These are phyloP conservation scores for Drosophila auraria DNA, from an alignment of 1,140 invertebrate species.

Conservation along the genomic window DNA sequence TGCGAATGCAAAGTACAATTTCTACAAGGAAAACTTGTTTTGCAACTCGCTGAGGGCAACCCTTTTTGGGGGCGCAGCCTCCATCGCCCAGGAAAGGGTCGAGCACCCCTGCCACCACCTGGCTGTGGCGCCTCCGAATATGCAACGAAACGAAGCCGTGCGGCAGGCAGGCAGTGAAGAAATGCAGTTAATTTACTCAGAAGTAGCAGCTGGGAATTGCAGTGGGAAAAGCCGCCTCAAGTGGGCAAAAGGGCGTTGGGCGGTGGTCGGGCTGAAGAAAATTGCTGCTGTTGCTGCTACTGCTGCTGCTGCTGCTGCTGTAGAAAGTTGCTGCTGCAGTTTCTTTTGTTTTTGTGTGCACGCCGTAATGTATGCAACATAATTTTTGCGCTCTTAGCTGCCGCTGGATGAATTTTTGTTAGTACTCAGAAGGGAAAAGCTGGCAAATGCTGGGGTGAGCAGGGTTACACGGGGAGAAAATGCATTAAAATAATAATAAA, in stretches of 20 bases:
- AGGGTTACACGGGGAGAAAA: not conserved
- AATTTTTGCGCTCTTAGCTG: constrained; percentile 77
- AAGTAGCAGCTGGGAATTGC: constrained; percentile 68
- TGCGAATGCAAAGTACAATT: constrained; percentile 84
- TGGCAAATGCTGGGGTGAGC: constrained; percentile 6
- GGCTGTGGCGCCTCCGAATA: constrained; percentile 74
- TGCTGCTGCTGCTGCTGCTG: constrained; percentile 42
- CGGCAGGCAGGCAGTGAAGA: constrained; percentile 65
- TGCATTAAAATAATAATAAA: no score
- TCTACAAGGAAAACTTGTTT: constrained; percentile 84
- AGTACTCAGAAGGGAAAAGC: constrained; percentile 50
- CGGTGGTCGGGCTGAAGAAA: constrained; percentile 51
- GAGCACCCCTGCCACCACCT: constrained; percentile 32
- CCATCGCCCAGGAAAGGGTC: constrained; percentile 32
- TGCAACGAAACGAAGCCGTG: constrained; percentile 50
- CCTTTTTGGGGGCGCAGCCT: constrained; percentile 46
- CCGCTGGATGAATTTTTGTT: constrained; percentile 72
- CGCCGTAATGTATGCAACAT: constrained; percentile 82
- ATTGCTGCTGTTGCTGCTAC: constrained; percentile 43
- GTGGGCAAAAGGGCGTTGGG: not conserved
- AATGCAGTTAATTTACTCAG: constrained; percentile 84
- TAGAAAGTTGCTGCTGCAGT: constrained; percentile 80
- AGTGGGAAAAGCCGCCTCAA: constrained; percentile 16
- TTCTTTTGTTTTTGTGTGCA: constrained; percentile 82
- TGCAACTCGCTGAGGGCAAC: constrained; percentile 61